phyloP scores from a whole-genome alignment of 1,140 invertebrate genomes.

The Brachionus rubens region DNA sequence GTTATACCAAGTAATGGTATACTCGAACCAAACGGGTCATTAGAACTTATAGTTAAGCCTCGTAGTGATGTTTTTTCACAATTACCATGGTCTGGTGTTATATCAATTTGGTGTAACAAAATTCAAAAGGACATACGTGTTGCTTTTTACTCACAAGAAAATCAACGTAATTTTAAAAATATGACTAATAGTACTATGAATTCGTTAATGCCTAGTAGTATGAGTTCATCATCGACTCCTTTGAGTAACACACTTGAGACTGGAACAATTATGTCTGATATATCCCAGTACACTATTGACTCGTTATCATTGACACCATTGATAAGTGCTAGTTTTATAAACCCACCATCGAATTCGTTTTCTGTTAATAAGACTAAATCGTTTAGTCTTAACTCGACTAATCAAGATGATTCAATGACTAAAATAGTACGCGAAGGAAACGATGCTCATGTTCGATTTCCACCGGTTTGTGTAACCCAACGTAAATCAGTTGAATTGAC shows the following conservation, averaged over 20 bases:
- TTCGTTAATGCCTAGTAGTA: neutral
- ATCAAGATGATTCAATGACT: neutral
- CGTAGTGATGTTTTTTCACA: neutral
- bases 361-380: neutral
- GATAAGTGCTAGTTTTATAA: conserved; percentile 37
- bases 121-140: conserved; percentile 14
- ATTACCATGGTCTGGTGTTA: conserved; percentile 23
- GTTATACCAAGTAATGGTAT: conserved; percentile 22
- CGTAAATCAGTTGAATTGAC: conserved; percentile 38
- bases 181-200: conserved; percentile 29
- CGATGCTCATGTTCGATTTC: conserved; percentile 33
- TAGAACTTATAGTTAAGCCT: conserved; percentile 21
- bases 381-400: neutral
- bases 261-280: neutral
- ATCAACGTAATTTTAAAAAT: conserved; percentile 14
- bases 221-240: neutral
- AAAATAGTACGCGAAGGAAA: conserved; percentile 21
- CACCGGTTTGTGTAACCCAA: neutral
- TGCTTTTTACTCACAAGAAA: neutral
- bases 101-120: conserved; percentile 31
- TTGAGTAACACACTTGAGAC: neutral
- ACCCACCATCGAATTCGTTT: conserved; percentile 13
- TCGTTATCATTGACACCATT: conserved; percentile 38
- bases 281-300: conserved; percentile 20
- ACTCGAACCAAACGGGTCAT: neutral